Conservation (phyloP, 2,888 invertebrate genomes). For the Apamea crenata region DNA sequence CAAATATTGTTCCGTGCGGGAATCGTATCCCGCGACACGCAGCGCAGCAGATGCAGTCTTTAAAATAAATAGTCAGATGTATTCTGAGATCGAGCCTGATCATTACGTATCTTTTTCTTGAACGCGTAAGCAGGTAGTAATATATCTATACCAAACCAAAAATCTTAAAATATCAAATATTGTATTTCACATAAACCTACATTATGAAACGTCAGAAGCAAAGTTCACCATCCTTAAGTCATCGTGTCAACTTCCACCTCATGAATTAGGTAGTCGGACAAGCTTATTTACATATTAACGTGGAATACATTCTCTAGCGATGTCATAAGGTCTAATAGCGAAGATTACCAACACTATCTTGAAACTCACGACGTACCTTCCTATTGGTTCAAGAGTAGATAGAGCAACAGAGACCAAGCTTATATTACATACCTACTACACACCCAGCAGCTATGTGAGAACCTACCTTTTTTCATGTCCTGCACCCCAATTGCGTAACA, state of each 20-base stretch:
- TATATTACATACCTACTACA: neutral
- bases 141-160: neutral
- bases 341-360: constrained; percentile 10
- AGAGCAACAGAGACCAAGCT: neutral
- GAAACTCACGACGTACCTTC: neutral
- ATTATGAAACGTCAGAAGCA: no score
- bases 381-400: neutral
- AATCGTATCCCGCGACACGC: no score
- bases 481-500: no score
- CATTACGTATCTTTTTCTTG: no score
- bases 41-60: no score
- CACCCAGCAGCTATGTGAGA: neutral
- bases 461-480: neutral
- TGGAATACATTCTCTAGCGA: constrained; percentile 18
- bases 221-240: neutral
- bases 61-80: no score
- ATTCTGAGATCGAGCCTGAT: no score
- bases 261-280: constrained; percentile 11
- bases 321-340: constrained; percentile 6
- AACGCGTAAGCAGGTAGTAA: no score
- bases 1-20: no score
- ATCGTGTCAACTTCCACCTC: neutral
- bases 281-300: constrained; percentile 22
- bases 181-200: no score
- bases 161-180: neutral